Evolutionary conservation across 2,888 invertebrate species (phyloP).

Genomic region (Listrodromus nycthemerus): DNA sequence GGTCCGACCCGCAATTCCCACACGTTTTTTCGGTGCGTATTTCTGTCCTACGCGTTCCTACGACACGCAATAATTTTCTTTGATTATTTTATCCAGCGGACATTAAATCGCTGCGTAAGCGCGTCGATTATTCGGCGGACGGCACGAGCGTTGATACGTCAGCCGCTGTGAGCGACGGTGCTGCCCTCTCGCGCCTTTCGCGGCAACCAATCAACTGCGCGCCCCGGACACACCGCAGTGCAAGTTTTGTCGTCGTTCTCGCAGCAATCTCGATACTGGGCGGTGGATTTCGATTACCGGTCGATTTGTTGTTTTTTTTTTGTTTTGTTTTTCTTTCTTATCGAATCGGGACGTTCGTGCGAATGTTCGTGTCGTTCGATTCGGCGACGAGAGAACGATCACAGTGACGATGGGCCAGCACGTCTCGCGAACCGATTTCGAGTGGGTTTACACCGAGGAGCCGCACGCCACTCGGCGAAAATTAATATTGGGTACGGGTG

Average conservation of each 20-base stretch:
- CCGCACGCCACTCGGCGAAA: conserved; percentile 98
- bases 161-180: conserved; percentile 37
- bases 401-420: conserved; percentile 93
- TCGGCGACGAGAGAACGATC: not conserved
- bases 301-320: not conserved
- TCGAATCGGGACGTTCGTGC: conserved; percentile 1
- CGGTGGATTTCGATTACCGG: conserved; percentile 24
- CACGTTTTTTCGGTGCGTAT: not conserved
- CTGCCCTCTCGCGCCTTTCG: conserved; percentile 59
- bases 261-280: not conserved
- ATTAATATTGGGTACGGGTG: conserved; percentile 92
- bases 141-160: not conserved
- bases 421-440: conserved; percentile 97
- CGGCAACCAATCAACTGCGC: conserved; percentile 31
- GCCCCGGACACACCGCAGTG: conserved; percentile 33
- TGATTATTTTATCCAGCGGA: not conserved
- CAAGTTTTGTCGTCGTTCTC: conserved; percentile 29
- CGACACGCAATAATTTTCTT: not conserved
- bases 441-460: conserved; percentile 98
- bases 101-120: not conserved
- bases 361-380: conserved; percentile 17
- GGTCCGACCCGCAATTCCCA: not conserved
- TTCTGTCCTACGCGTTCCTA: not conserved
- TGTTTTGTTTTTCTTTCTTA: not conserved
- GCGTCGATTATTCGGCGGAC: not conserved